These are phyloP conservation scores for Mystacornis crossleyi DNA, from an alignment of 2,113 vertebrate genomes.

Conservation along the genomic window DNA sequence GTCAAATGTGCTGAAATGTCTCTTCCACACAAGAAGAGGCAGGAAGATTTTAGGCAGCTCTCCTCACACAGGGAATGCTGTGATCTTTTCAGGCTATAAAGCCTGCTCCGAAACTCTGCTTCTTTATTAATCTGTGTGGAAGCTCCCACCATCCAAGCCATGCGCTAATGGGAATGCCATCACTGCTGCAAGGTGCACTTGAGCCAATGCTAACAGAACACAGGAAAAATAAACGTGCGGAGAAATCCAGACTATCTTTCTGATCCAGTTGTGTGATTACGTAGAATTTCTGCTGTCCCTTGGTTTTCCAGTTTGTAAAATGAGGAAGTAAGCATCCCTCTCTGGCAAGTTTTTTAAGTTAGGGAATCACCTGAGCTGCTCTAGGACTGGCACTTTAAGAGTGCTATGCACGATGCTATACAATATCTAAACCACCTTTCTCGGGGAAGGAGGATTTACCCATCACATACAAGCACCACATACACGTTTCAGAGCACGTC, in stretches of 20 bases:
- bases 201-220: background rate
- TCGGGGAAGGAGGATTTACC: background rate
- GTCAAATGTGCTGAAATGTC: background rate
- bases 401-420: accelerated
- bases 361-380: background rate
- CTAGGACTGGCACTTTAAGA: background rate
- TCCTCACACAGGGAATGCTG: background rate
- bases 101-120: background rate
- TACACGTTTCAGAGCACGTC: background rate
- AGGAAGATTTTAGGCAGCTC: background rate
- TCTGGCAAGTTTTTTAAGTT: background rate
- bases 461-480: background rate
- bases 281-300: background rate
- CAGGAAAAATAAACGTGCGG: background rate
- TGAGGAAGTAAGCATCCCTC: background rate
- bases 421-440: background rate
- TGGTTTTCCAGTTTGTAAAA: background rate
- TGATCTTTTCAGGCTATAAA: background rate
- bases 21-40: background rate
- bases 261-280: background rate
- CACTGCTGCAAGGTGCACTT: background rate
- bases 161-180: background rate
- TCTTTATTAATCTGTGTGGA: background rate
- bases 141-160: background rate
- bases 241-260: background rate